Evolutionary conservation across 2,113 vertebrate genomes (phyloP), one percentile per base, ranked within the genome.

Genomic region (Setophaga coronata): DNA sequence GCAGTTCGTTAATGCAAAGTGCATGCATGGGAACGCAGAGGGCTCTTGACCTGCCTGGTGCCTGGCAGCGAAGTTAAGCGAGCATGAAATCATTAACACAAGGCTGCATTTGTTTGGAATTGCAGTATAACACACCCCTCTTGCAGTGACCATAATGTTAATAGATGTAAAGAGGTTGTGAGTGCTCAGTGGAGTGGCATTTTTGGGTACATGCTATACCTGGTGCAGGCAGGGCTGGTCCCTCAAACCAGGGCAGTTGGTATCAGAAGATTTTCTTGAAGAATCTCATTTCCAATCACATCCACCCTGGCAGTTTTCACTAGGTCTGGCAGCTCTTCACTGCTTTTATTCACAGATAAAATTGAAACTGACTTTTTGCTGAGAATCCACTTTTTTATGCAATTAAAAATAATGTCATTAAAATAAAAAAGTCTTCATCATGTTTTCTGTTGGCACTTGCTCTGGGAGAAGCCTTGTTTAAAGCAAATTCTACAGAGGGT

Each of bases 141-240:
- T 62, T 54, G 57, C 5, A 14, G 73, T 76, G 80, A 67, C 79
- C 29, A 5, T 57, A 38, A 48, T 12, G 10, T 87, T 87, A 71
- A 64, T 18, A 33, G 60, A 53, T 33, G 17, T 82, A 50, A 71
- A 85, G 78, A 82, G 23, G 19, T 60, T 72, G 50, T 45, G 70
- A 58, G 47, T 25, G 20, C 50, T 66, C 4, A 2, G 26, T 34
- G 43, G 57, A 5, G 1, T 29, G 45, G 16, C 20, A 14, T 85
- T 93, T 96, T 80, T 8, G 18, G 87, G 73, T 65, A 45, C 1
- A 6, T 28, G 18, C 18, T 29, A 18, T 51, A 65, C 65, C 38
- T 10, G 0, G 0, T 62, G 33, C 64, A 47, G 24, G 33, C 1
- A 0, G 5, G 26, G 23, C 20, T 5, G 0, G 23, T 48, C 25